A percentile compares a stretch with the other conserved stretches of the same genome.
Evolutionary conservation across 2,113 vertebrate species (phyloP).

Genomic region (Prunella fulvescens): DNA sequence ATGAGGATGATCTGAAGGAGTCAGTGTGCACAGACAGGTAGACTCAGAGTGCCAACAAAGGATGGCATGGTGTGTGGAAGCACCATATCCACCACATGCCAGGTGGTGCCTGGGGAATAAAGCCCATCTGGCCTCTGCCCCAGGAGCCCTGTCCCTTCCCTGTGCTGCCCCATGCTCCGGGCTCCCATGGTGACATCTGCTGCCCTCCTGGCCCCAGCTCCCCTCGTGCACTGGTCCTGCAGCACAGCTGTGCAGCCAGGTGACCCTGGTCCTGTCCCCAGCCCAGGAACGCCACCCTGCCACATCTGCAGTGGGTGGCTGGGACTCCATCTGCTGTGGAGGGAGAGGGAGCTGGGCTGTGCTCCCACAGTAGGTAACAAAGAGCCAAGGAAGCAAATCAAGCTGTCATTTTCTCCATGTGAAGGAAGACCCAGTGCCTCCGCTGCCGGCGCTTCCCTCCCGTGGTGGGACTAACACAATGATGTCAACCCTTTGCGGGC

Average conservation of each 20-base stretch:
- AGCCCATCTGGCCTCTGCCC: neutral
- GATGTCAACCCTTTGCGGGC: neutral
- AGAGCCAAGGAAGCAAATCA: conserved; percentile 30
- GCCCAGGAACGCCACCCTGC: neutral
- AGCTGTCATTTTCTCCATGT: conserved; percentile 21
- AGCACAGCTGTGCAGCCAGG: neutral
- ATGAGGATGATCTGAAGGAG: fast-evolving
- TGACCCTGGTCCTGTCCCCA: neutral
- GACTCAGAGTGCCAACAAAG: neutral
- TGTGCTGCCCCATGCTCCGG: neutral
- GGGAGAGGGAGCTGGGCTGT: neutral
- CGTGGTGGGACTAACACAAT: neutral
- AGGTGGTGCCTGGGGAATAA: neutral
- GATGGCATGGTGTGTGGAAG: neutral
- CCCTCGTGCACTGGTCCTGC: neutral
- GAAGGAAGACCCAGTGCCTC: neutral
- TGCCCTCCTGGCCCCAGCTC: neutral
- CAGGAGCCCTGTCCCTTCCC: neutral
- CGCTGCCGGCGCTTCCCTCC: neutral
- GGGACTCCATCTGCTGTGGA: neutral
- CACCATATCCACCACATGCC: fast-evolving
- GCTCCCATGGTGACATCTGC: neutral
- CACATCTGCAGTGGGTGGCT: neutral
- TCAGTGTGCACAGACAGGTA: fast-evolving
- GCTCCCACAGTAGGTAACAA: neutral